Base-by-base conservation (phyloP, 2,888 invertebrate species). In the Drosophila suboccidentalis region DNA sequence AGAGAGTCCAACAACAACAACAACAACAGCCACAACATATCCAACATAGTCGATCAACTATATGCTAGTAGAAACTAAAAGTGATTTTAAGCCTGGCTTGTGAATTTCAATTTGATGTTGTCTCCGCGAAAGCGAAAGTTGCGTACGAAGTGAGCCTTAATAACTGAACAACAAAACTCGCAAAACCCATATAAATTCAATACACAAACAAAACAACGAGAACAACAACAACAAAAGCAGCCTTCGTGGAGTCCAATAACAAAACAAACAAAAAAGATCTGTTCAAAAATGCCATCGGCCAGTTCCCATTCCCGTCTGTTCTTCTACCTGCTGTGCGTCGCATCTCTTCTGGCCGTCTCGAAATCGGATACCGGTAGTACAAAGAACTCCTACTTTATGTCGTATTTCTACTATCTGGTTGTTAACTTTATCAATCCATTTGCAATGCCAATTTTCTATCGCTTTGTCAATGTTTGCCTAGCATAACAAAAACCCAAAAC, bases 311-410 rank as follows among this genome's bases (percentile, higher is more conserved):
- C 91, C 63, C 91, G 92, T 32, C 70, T 90, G 51, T 78, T 91
- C 69, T 92, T 91, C 76, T 91, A 92, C 63, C 61, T 91, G 61
- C 74, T 92, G 47, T 91, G 91, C 59, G 90, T 85, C 51, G 90
- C 90, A 53, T 91, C 91, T 17, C 75, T 91, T 22, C 55, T 92
- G 71, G 92, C 91, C 46, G 89, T 91, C 50, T 85, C 88, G 41
- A 88, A 86, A 68, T 87, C 91, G 59, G 91, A 92, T 76, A 78
- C 91, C 77, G 91, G 92, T 91, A 89, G 83, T 90, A 87, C 89
- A 87, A 87, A 90, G 85, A 87, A 87, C 85, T 75, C 87, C 38
- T 88, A 90, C 39, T 89, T 91, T 72, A 87, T 91, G 89, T 90
- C 90, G 36, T 91, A 91, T 76, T 91, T 91, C 67, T 92, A 91